phyloP scores from a whole-genome alignment of 2,888 invertebrate species.

The Phrixothrix hirtus region DNA sequence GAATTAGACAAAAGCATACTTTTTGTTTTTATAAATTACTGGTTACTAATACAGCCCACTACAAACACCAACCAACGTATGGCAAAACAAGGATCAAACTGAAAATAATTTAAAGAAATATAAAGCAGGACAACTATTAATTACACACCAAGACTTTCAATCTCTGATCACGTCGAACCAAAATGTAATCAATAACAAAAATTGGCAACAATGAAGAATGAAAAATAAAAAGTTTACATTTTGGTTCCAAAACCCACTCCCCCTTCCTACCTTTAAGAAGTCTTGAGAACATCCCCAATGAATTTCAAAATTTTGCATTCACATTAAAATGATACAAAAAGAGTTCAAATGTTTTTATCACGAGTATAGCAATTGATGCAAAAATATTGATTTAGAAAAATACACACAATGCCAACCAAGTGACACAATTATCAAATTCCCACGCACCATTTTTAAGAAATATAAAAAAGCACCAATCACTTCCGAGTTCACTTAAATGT shows the following conservation, averaged over 20 bases:
- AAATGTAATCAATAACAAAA: slow-evolving; percentile 47
- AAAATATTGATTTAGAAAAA: no score
- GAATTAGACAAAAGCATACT: slow-evolving; percentile 26
- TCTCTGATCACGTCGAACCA: slow-evolving; percentile 51
- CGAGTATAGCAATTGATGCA: no score
- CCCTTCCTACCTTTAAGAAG: slow-evolving; percentile 53
- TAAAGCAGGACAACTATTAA: slow-evolving; percentile 42
- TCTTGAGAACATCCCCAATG: slow-evolving; percentile 7
- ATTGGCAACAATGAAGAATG: no score
- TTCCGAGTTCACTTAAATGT: slow-evolving; percentile 6
- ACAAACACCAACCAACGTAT: slow-evolving; percentile 46
- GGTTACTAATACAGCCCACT: slow-evolving; percentile 21
- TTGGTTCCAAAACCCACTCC: slow-evolving; percentile 51
- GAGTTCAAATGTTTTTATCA: no score
- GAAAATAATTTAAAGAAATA: no score
- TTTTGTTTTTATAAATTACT: slow-evolving; percentile 16
- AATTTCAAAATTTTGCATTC: not conserved
- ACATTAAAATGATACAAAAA: not conserved
- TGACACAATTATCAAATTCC: no score
- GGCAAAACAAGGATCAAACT: slow-evolving; percentile 47
- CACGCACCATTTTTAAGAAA: slow-evolving; percentile 3
- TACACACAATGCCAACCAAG: no score
- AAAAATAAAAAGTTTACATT: no score
- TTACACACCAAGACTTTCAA: slow-evolving; percentile 53
- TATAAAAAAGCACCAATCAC: slow-evolving; percentile 4